A percentile compares a stretch with the other conserved stretches of the same genome.
Conservation (phyloP, 2,888 invertebrate genomes). For the Gnatocerus cornutus region DNA sequence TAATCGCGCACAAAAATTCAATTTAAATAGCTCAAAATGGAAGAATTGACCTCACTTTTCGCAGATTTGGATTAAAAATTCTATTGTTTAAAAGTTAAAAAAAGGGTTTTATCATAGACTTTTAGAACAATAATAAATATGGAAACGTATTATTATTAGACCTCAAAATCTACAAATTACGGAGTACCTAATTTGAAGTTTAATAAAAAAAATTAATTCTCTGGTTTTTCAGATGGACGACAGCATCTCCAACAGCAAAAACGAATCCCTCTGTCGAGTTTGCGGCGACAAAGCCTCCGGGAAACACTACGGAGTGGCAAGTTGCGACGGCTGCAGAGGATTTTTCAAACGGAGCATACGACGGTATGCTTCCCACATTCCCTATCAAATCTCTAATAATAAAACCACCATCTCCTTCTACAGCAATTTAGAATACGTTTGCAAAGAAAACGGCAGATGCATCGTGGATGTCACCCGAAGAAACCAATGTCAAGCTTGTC, state of each 20-base stretch:
- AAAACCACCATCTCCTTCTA: slow-evolving; percentile 44
- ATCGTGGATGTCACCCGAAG: slow-evolving; percentile 92
- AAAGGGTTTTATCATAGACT: too few species aligned
- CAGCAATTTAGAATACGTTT: slow-evolving; percentile 92
- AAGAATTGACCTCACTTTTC: too few species aligned
- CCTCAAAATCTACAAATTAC: too few species aligned
- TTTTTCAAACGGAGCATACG: slow-evolving; percentile 96
- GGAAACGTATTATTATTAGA: too few species aligned
- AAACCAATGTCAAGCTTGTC: slow-evolving; percentile 96
- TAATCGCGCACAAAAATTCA: too few species aligned
- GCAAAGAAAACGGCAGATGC: slow-evolving; percentile 91
- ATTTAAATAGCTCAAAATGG: too few species aligned
- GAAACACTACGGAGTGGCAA: slow-evolving; percentile 93
- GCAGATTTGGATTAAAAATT: too few species aligned
- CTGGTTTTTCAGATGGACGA: slow-evolving; percentile 65
- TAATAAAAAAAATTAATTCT: neutral
- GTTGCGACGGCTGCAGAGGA: slow-evolving; percentile 92
- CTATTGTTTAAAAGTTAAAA: too few species aligned
- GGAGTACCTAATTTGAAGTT: neutral
- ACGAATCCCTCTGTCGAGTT: slow-evolving; percentile 84
- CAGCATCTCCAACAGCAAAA: slow-evolving; percentile 65
- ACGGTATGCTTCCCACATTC: slow-evolving; percentile 73
- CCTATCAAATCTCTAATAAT: slow-evolving; percentile 25
- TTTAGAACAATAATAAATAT: too few species aligned
- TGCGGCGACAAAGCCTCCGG: slow-evolving; percentile 91